Evolutionary conservation across 1,140 invertebrate species (phyloP), one percentile per base, ranked within the genome.

Genomic region (Galendromus occidentalis): DNA sequence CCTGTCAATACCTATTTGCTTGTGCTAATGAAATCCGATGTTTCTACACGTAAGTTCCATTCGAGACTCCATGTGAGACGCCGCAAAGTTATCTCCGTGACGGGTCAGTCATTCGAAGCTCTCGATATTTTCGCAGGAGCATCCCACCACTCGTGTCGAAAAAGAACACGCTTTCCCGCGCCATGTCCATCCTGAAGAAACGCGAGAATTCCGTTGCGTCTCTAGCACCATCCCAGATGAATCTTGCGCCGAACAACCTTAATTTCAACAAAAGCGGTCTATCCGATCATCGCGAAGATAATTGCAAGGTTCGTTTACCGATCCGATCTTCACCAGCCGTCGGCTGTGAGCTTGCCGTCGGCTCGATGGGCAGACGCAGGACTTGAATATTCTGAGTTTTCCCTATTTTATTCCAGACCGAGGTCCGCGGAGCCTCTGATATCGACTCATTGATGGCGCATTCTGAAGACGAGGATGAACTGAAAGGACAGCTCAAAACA

Each of bases 11-110:
- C 77, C 82, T 96, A 41, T 97, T 91, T 91, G 83, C 87, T 75
- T 92, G 88, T 80, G 91, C 91, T 45, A 88, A 95, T 66, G 92
- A 96, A 75, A 91, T 95, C 77, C 90, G 93, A 83, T 79, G 94
- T 67, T 97, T 96, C 80, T 97, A 94, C 76, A 95, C 91, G 91
- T 95, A 79, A 85, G 86, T 85, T 25, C 18, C 18, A 5, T 64
- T 9, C 63, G n/a, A n/a, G n/a, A n/a, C n/a, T n/a, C n/a, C n/a
- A n/a, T n/a, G n/a, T n/a, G n/a, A n/a, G n/a, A n/a, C n/a, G n/a
- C n/a, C n/a, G n/a, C n/a, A n/a, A n/a, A n/a, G n/a, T n/a, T n/a
- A n/a, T n/a, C n/a, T n/a, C n/a, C n/a, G n/a, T n/a, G n/a, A n/a
- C n/a, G n/a, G n/a, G n/a, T n/a, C n/a, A 22, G 33, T 18, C 28